phyloP scores from a whole-genome alignment of 2,113 vertebrate genomes.

The Urocitellus parryii region DNA sequence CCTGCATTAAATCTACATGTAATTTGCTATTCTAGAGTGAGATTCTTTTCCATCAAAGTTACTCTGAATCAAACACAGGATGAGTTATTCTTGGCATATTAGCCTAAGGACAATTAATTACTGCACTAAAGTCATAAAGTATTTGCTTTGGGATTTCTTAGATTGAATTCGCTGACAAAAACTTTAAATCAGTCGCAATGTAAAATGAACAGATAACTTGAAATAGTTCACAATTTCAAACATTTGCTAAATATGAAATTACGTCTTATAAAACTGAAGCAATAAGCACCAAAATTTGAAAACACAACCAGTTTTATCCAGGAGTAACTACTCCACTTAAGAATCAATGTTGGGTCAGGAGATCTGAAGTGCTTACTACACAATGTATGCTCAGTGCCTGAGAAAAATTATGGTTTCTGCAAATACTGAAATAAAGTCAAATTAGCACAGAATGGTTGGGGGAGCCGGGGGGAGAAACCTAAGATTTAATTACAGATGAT shows the following conservation, averaged over 20 bases:
- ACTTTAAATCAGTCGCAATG: conserved; percentile 40
- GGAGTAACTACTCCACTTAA: background rate
- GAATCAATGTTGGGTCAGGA: background rate
- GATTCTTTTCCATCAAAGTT: conserved; percentile 45
- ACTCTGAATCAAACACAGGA: background rate
- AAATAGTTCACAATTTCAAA: conserved; percentile 51
- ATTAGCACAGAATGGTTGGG: background rate
- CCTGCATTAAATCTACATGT: conserved; percentile 38
- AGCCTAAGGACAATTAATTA: conserved; percentile 15
- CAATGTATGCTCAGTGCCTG: background rate
- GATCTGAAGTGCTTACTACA: background rate
- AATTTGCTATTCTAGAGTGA: conserved; percentile 52
- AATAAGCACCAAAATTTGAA: background rate
- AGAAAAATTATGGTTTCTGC: background rate
- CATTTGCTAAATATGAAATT: conserved; percentile 1
- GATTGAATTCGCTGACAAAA: background rate
- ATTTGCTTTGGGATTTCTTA: conserved; percentile 50
- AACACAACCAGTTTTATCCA: background rate
- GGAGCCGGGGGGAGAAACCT: background rate
- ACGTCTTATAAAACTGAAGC: background rate
- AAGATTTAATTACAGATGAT: background rate
- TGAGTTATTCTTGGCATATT: background rate
- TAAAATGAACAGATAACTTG: conserved; percentile 5
- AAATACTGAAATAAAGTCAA: background rate
- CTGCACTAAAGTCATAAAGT: background rate